Evolutionary conservation across 1,140 invertebrate genomes (phyloP).

Genomic region (Melipona quadrifasciata): DNA sequence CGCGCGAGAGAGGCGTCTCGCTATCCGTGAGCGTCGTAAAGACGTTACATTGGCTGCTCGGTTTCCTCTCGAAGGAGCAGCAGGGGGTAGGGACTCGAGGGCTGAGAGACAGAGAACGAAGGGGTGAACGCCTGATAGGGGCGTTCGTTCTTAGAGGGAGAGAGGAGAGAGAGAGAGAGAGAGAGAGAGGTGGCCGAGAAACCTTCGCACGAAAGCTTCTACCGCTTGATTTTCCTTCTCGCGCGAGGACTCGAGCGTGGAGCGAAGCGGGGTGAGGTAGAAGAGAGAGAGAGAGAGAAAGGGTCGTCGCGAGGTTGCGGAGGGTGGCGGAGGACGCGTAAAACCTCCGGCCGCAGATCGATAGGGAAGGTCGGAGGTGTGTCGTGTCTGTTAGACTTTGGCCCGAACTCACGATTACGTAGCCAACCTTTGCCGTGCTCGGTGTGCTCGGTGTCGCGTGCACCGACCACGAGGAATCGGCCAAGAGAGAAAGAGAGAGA

Average conservation of each 20-base stretch:
- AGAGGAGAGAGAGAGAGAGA: no score
- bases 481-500: conserved; percentile 28
- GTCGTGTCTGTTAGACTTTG: conserved; percentile 77
- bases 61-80: conserved; percentile 32
- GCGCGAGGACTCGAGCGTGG: conserved; percentile 64
- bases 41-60: conserved; percentile 61
- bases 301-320: conserved; percentile 67
- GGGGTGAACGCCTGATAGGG: conserved; percentile 15
- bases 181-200: conserved; percentile 53
- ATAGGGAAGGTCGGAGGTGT: conserved; percentile 81
- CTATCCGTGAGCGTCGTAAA: conserved; percentile 55
- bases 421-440: conserved; percentile 40
- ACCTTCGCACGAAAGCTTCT: conserved; percentile 46
- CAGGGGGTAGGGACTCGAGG: conserved; percentile 19
- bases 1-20: conserved; percentile 38
- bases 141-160: neutral
- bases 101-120: neutral
- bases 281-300: neutral
- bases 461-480: conserved; percentile 8
- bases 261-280: conserved; percentile 7
- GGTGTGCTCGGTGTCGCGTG: neutral
- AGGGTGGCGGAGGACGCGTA: conserved; percentile 74
- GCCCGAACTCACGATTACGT: conserved; percentile 62
- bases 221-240: conserved; percentile 62
- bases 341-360: conserved; percentile 79